These are phyloP conservation scores for Trachelus tabidus DNA, from an alignment of 2,888 invertebrate genomes.

Conservation along the genomic window DNA sequence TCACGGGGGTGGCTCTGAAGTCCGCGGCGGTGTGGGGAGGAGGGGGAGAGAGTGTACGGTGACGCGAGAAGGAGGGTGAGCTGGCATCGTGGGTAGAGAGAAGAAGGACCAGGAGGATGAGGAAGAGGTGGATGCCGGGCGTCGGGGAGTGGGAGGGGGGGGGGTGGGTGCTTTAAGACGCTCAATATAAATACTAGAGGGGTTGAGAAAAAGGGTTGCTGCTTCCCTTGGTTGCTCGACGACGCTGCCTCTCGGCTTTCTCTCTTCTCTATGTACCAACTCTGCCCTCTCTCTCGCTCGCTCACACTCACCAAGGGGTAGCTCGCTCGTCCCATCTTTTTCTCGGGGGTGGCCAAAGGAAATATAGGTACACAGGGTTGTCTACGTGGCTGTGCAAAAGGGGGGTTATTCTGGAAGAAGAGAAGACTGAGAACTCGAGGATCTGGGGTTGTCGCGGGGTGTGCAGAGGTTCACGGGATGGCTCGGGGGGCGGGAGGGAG, in stretches of 20 bases:
- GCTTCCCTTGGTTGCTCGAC: conserved; percentile 60
- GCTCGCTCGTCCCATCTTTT: neutral
- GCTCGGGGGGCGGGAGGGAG: conserved; percentile 23
- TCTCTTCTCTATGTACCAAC: neutral
- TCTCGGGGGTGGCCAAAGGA: neutral
- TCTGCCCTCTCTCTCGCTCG: neutral
- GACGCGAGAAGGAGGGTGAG: conserved; percentile 23
- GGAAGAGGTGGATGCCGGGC: conserved; percentile 14
- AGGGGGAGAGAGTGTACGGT: conserved; percentile 27
- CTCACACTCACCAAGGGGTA: neutral
- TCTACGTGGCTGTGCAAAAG: neutral
- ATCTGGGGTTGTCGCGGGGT: conserved; percentile 22
- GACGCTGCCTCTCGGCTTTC: conserved; percentile 24
- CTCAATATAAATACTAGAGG: conserved; percentile 63
- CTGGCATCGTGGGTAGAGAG: neutral
- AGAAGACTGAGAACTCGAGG: conserved; percentile 27
- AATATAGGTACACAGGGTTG: neutral
- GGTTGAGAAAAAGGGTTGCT: conserved; percentile 64
- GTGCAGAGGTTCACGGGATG: conserved; percentile 29
- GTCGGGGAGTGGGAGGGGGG: conserved; percentile 49
- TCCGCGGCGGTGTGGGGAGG: conserved; percentile 6
- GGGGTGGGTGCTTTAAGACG: conserved; percentile 64
- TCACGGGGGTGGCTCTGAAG: conserved; percentile 37
- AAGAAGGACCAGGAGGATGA: conserved; percentile 11
- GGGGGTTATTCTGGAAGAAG: conserved; percentile 9